Evolutionary conservation across 2,797 vertebrate genomes (phyloP), one percentile per base, ranked within the genome.

Genomic region (Acrossocheilus wenchowensis): DNA sequence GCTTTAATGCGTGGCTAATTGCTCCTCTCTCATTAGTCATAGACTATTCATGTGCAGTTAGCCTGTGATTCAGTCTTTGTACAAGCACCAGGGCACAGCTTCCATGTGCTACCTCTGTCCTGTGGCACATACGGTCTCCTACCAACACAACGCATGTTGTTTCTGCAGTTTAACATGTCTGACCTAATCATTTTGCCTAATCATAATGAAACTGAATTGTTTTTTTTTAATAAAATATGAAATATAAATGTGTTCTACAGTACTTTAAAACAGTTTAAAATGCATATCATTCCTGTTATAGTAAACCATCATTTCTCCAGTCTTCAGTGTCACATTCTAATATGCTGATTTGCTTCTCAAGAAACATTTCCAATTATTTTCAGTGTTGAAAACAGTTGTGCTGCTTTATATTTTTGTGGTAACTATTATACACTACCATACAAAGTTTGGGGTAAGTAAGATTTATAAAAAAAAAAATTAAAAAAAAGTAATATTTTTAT

Each of bases 11-110:
- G 88, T 71, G 78, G 89, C 86, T 94, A 93, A 94, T 92, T 93
- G 92, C 88, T 87, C 88, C 91, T 93, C 92, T 89, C 90, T 91
- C 90, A 88, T 93, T 92, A 94, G 90, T 94, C 93, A 92, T 90
- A 81, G 88, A 90, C 91, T 90, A 91, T 94, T 94, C 91, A 91
- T 91, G 81, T 90, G 90, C 90, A 95, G 94, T 95, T 94, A 95
- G 89, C 21, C 26, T 87, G 85, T 26, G 88, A 92, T 90, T 92
- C 81, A 52, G 87, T 89, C 88, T 90, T 74, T 88, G 89, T 85
- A 78, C 88, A 91, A 90, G 85, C 82, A 41, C 82, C 43, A 74
- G 23, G 26, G 66, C 73, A 68, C 78, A 87, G 57, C 87, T 89
- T 90, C 88, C 87, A 92, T 86, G 71, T 88, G 78, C 60, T 82